Percentiles rank a stretch among this genome's conserved stretches.
Conservation (phyloP, 2,888 invertebrate genomes). For the Lumbricus terrestris region DNA sequence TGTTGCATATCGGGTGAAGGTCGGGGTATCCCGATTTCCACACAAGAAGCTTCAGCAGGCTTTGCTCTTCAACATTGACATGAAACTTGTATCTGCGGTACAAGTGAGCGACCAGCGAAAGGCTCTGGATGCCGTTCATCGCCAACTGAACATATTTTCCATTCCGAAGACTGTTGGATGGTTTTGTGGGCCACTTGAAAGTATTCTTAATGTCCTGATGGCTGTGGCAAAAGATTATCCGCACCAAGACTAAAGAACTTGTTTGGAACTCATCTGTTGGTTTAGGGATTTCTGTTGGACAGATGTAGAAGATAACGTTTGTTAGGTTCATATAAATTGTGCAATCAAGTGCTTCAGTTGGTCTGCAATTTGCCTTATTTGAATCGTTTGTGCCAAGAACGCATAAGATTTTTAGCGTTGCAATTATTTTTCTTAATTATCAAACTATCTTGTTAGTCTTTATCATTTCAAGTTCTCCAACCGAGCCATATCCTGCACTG, state of each 20-base stretch:
- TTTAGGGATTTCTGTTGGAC: not conserved
- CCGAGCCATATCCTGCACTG: too few relatives aligned
- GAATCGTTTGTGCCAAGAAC: not conserved
- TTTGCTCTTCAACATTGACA: conserved; percentile 31
- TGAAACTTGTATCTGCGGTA: conserved; percentile 27
- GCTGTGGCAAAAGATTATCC: conserved; percentile 25
- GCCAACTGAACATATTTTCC: conserved; percentile 17
- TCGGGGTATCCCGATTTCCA: conserved; percentile 34
- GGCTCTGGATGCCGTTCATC: conserved; percentile 23
- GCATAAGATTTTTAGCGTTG: not conserved
- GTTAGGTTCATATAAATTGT: conserved; percentile 3
- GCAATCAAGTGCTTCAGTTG: not conserved
- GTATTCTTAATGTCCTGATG: conserved; percentile 22
- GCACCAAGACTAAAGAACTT: not conserved
- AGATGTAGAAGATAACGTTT: not conserved
- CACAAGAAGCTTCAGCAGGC: conserved; percentile 33
- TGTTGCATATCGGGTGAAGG: conserved; percentile 22
- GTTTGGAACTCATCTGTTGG: not conserved
- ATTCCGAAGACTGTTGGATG: conserved; percentile 25
- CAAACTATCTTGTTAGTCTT: not conserved
- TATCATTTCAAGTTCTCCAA: too few relatives aligned
- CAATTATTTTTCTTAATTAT: not conserved
- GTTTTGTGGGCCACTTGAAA: conserved; percentile 31
- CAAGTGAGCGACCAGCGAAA: conserved; percentile 24
- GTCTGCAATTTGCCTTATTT: conserved; percentile 3